These are phyloP conservation scores for Catagonus wagneri DNA, from an alignment of 2,113 vertebrate genomes.

Conservation along the genomic window DNA sequence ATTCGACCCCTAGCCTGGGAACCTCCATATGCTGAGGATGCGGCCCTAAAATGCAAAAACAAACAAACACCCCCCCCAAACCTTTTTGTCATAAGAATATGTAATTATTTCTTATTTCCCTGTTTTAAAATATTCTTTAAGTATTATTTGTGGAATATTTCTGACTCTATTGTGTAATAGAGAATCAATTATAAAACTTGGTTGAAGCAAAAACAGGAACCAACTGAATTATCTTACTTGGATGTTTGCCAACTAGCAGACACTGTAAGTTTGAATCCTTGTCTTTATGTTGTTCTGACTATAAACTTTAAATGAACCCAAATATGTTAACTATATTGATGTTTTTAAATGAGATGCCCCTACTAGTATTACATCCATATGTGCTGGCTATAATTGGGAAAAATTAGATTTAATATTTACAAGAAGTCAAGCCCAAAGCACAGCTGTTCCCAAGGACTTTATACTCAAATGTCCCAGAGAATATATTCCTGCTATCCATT, in stretches of 20 bases:
- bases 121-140: slow-evolving; percentile 22
- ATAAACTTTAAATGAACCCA: slow-evolving; percentile 70
- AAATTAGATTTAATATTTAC: slow-evolving; percentile 71
- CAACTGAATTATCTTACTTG: slow-evolving; percentile 52
- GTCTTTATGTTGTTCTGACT: slow-evolving; percentile 28
- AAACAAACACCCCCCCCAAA: too few species aligned
- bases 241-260: slow-evolving; percentile 35
- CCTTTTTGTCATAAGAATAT: slow-evolving; percentile 4
- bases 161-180: neutral
- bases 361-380: slow-evolving; percentile 73
- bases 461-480: slow-evolving; percentile 23
- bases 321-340: slow-evolving; percentile 56
- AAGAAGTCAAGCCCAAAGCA: slow-evolving; percentile 22
- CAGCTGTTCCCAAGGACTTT: slow-evolving; percentile 54
- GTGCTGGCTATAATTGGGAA: slow-evolving; percentile 62
- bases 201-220: slow-evolving; percentile 42
- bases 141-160: slow-evolving; percentile 27
- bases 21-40: too few species aligned
- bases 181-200: slow-evolving; percentile 20
- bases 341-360: slow-evolving; percentile 60
- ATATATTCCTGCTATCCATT: slow-evolving; percentile 12
- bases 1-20: too few species aligned
- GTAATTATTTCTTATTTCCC: neutral
- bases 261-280: slow-evolving; percentile 17
- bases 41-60: too few species aligned